Evolutionary conservation across 2,888 invertebrate genomes (phyloP).

Genomic region (Trissolcus brochymenae): DNA sequence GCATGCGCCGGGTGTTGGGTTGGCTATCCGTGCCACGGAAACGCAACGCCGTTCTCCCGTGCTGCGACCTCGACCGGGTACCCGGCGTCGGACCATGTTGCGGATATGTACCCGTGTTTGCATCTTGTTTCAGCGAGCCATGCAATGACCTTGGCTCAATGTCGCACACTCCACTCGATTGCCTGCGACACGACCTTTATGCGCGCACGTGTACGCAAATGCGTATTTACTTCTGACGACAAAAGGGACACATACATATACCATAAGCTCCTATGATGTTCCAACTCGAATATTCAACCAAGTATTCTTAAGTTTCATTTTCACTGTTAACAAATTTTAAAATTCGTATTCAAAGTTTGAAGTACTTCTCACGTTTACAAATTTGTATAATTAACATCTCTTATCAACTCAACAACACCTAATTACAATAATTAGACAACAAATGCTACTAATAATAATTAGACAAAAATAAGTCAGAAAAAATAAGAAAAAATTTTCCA

Average conservation of each 20-base stretch:
- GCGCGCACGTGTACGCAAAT: slow-evolving; percentile 46
- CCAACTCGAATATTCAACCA: too few species aligned
- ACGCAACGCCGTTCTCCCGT: slow-evolving; percentile 43
- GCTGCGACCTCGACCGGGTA: slow-evolving; percentile 48
- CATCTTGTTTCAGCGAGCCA: slow-evolving; percentile 57
- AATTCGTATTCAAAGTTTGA: neutral
- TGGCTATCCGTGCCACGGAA: slow-evolving; percentile 47
- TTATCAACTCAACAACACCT: too few species aligned
- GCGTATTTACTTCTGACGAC: slow-evolving; percentile 18
- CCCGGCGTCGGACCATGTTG: slow-evolving; percentile 49
- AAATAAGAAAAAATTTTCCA: slow-evolving; percentile 28
- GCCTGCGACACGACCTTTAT: slow-evolving; percentile 46
- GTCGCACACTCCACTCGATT: slow-evolving; percentile 61
- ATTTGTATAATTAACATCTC: too few species aligned
- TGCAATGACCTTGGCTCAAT: slow-evolving; percentile 67
- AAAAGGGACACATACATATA: neutral
- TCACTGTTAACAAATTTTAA: neutral
- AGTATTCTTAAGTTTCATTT: neutral
- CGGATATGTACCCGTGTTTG: slow-evolving; percentile 50
- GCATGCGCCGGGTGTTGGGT: slow-evolving; percentile 32
- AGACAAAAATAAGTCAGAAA: slow-evolving; percentile 5
- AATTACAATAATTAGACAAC: too few species aligned
- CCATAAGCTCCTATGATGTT: neutral
- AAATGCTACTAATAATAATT: too few species aligned
- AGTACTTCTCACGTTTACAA: neutral